Base-by-base conservation (phyloP, 2,113 vertebrate species). In the Cinclus mexicanus region DNA sequence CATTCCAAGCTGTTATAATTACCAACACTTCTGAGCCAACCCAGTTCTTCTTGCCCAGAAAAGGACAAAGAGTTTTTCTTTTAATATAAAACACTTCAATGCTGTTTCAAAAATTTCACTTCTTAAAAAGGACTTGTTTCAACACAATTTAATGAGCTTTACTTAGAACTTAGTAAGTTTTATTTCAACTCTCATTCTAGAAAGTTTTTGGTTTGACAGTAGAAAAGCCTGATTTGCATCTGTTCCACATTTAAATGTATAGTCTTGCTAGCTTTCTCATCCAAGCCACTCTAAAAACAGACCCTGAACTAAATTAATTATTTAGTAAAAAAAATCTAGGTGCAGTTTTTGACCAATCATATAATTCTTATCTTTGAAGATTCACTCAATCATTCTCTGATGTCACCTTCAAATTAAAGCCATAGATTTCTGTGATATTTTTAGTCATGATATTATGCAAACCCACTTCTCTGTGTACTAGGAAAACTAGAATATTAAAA, bases 61-160 rank as follows among this genome's bases (percentile, higher is more conserved):
- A 90, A 95, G 70, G 84, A 31, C 47, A 87, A 80, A 82, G 10
- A 37, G 49, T 64, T 37, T 23, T 83, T 93, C 50, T 80, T 89
- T 59, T 21, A 59, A 29, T 29, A 65, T 10, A 61, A 75, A 89
- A 72, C 11, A 4, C 25, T 90, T 85, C 41, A 46, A 19, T 64
- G 50, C 9, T 76, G 39, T 68, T 90, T 44, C 56, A 67, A 79
- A 81, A 94, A 64, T 22, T 67, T 79, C 2, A 63, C 79, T 87
- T 67, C 83, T 91, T 60, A 56, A 89, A 95, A 95, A 87, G 52
- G 37, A 64, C 46, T 94, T 68, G 13, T 85, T 95, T 90, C 87
- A 95, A 82, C 53, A 82, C 46, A 60, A 71, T 86, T 85, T 79
- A 72, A 14, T 83, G 52, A 79, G n/a, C 37, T 85, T 91, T 90